phyloP scores from a whole-genome alignment of 2,113 vertebrate genomes.

The Solenodon paradoxus region DNA sequence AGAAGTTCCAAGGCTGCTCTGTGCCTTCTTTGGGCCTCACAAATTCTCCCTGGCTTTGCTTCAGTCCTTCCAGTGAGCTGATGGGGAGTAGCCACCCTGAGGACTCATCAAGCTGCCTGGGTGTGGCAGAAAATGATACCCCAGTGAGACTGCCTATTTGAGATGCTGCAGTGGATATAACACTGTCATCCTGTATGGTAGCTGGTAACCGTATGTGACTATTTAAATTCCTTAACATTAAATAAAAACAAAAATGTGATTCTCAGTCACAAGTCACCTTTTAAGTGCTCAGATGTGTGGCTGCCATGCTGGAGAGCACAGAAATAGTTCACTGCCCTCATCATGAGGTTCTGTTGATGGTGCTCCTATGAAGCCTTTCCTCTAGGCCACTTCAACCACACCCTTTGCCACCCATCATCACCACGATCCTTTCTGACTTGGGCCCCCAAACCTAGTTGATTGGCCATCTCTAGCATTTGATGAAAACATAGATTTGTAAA shows the following conservation, averaged over 20 bases:
- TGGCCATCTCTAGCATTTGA: background rate
- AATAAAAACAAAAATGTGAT: background rate
- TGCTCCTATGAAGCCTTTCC: background rate
- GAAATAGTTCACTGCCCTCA: background rate
- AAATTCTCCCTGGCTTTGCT: background rate
- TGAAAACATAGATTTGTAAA: background rate
- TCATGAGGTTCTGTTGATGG: background rate
- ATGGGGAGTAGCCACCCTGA: background rate
- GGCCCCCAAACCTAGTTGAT: background rate
- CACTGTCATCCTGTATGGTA: rapidly evolving
- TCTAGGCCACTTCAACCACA: background rate
- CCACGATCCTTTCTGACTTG: background rate
- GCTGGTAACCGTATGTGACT: background rate
- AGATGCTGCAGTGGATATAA: background rate
- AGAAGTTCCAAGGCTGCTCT: background rate
- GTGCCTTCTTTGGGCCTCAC: too few species aligned
- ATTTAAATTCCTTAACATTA: background rate
- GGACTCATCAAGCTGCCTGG: background rate
- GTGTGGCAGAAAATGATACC: background rate
- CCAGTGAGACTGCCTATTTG: background rate
- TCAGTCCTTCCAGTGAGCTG: background rate
- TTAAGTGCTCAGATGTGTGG: background rate
- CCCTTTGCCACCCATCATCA: background rate
- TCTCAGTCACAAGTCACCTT: background rate
- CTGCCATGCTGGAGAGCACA: background rate